Conservation (phyloP, 2,888 invertebrate species). For the Nipponacmea schrenckii region DNA sequence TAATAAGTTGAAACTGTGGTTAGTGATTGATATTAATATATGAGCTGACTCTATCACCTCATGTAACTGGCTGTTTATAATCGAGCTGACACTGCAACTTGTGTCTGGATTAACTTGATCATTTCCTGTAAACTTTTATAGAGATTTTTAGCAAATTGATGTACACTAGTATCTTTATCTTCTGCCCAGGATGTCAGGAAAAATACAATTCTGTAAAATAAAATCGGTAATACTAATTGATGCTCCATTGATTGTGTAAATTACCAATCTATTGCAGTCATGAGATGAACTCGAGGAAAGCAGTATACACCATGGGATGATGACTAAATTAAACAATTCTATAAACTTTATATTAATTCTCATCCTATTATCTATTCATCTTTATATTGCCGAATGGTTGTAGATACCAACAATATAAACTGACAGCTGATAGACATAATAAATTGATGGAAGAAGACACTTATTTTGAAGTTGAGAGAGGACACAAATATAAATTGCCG, state of each 20-base stretch:
- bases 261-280: no score
- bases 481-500: no score
- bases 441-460: slow-evolving; percentile 72
- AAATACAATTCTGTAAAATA: slow-evolving; percentile 26
- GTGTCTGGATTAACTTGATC: slow-evolving; percentile 1
- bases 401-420: slow-evolving; percentile 66
- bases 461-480: slow-evolving; percentile 46
- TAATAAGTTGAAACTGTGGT: no score
- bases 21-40: no score
- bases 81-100: neutral
- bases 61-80: no score
- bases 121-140: slow-evolving; percentile 40
- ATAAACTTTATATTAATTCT: no score
- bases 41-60: no score
- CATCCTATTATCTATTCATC: no score
- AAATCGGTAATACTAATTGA: neutral
- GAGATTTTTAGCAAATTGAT: slow-evolving; percentile 36
- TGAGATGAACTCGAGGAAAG: no score
- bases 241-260: no score
- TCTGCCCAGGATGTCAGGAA: slow-evolving; percentile 42
- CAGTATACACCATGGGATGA: no score
- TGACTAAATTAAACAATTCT: no score
- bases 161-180: slow-evolving; percentile 42
- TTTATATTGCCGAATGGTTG: slow-evolving; percentile 34
- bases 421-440: slow-evolving; percentile 72